A percentile compares a stretch with the other conserved stretches of the same genome.
Evolutionary conservation across 2,797 vertebrate genomes (phyloP).

Genomic region (Gallinago stenura): DNA sequence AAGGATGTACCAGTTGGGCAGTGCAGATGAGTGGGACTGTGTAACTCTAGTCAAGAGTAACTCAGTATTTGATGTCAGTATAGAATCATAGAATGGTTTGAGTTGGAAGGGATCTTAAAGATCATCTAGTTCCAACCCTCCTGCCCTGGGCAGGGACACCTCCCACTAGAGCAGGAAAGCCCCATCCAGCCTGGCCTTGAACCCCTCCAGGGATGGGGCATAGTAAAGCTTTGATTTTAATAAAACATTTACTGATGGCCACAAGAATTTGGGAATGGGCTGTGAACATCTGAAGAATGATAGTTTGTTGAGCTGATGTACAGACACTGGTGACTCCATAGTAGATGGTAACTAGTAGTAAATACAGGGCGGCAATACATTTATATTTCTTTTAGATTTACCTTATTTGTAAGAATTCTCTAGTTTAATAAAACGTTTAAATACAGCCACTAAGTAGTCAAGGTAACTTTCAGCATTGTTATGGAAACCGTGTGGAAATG

Average conservation of each 20-base stretch:
- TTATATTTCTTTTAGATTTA: background rate
- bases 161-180: too few species aligned
- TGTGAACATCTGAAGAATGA: background rate
- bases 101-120: too few species aligned
- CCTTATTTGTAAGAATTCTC: background rate
- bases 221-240: background rate
- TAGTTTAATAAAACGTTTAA: background rate
- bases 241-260: background rate
- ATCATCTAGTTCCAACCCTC: too few species aligned
- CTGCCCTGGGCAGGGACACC: too few species aligned
- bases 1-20: background rate
- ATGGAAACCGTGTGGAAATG: constrained; percentile 9
- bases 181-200: too few species aligned
- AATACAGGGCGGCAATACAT: background rate
- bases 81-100: background rate
- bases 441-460: background rate
- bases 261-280: background rate
- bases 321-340: background rate
- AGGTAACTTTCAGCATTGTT: background rate
- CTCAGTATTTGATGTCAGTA: background rate
- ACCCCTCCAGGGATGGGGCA: too few species aligned
- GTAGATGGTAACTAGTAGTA: background rate
- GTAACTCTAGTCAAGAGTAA: background rate
- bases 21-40: background rate
- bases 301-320: background rate